Percentiles rank a stretch among this genome's conserved stretches.
phyloP scores from a whole-genome alignment of 2,888 invertebrate genomes.

The Lycia hirtaria region DNA sequence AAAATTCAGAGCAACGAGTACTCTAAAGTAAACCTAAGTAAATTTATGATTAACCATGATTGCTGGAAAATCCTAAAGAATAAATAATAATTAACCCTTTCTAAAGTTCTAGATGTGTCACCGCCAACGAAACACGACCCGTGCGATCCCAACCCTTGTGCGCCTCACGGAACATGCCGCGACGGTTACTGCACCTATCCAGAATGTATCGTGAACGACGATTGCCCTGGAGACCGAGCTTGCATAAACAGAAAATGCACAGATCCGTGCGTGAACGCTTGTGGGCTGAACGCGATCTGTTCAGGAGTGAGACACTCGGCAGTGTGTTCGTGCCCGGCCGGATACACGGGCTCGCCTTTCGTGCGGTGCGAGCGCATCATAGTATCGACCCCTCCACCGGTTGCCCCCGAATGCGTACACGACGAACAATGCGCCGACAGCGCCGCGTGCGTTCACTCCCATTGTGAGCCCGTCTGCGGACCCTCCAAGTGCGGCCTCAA shows the following conservation, averaged over 20 bases:
- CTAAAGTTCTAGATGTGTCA: conserved; percentile 53
- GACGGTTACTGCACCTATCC: conserved; percentile 90
- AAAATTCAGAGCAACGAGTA: too few species aligned
- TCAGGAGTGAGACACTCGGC: conserved; percentile 90
- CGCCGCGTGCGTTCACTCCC: conserved; percentile 91
- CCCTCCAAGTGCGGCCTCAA: conserved; percentile 90
- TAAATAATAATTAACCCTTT: neutral
- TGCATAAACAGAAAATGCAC: conserved; percentile 93
- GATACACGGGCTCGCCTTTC: conserved; percentile 91
- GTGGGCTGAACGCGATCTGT: conserved; percentile 94
- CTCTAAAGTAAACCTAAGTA: too few species aligned
- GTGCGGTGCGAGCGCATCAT: conserved; percentile 87
- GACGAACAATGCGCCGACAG: conserved; percentile 93
- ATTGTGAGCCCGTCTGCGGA: conserved; percentile 91
- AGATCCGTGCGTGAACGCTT: conserved; percentile 93
- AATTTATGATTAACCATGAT: too few species aligned
- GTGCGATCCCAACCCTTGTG: conserved; percentile 90
- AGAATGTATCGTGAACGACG: conserved; percentile 94
- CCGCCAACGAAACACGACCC: conserved; percentile 81
- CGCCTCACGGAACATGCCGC: conserved; percentile 88
- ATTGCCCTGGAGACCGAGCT: conserved; percentile 92
- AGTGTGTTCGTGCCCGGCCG: conserved; percentile 92
- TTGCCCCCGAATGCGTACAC: conserved; percentile 90
- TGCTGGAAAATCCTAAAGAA: too few species aligned
- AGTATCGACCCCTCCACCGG: conserved; percentile 67